phyloP scores from a whole-genome alignment of 2,888 invertebrate genomes.

The Erebia epiphron region DNA sequence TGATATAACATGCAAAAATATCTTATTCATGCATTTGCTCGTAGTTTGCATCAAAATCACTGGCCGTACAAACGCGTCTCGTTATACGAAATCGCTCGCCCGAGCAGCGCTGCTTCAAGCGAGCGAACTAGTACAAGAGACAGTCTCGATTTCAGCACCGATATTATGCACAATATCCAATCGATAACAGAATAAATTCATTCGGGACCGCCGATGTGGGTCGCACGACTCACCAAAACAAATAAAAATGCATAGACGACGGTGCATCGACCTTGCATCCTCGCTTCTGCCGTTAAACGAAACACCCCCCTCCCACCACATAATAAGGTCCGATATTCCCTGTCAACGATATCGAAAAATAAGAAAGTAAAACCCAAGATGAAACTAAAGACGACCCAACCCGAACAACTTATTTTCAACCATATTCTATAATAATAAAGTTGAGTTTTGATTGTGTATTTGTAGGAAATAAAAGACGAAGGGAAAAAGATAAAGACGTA shows the following conservation, averaged over 20 bases:
- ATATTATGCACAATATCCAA: constrained; percentile 76
- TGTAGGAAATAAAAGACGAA: constrained; percentile 52
- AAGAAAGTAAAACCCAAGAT: constrained; percentile 79
- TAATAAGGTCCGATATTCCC: constrained; percentile 57
- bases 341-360: constrained; percentile 63
- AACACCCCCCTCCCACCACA: constrained; percentile 48
- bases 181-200: constrained; percentile 82
- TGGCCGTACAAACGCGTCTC: constrained; percentile 27
- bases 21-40: no score
- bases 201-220: constrained; percentile 76
- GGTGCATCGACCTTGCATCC: constrained; percentile 80
- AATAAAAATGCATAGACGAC: constrained; percentile 79
- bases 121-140: constrained; percentile 38
- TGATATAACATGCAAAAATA: no score
- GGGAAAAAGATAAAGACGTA: constrained; percentile 72
- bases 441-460: constrained; percentile 33
- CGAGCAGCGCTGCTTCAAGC: constrained; percentile 29
- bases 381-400: constrained; percentile 72
- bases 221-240: constrained; percentile 80
- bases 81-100: constrained; percentile 33
- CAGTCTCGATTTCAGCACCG: constrained; percentile 55
- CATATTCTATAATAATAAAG: constrained; percentile 45
- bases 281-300: constrained; percentile 49
- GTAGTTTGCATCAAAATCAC: not conserved
- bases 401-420: constrained; percentile 52